phyloP scores from a whole-genome alignment of 2,888 invertebrate species.

The Mythimna ferrago region DNA sequence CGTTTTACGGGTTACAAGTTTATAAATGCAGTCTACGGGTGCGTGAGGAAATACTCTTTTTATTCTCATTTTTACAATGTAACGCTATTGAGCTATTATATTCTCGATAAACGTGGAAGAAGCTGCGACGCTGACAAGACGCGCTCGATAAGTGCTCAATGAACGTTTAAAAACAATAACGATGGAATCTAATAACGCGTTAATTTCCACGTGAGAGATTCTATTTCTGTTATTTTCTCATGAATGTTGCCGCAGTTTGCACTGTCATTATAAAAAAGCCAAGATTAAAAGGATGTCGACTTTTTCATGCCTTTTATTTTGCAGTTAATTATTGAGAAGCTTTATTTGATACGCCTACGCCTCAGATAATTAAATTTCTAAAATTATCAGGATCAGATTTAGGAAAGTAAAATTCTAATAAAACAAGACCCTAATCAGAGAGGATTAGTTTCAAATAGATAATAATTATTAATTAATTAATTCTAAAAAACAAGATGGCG shows the following conservation, averaged over 20 bases:
- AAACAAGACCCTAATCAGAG: conserved; percentile 19
- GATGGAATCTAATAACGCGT: conserved; percentile 60
- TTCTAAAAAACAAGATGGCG: conserved; percentile 22
- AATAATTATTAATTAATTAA: neutral
- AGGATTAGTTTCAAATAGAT: conserved; percentile 18
- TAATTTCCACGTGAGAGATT: conserved; percentile 63
- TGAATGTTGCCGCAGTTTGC: conserved; percentile 9
- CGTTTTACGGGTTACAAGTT: conserved; percentile 64
- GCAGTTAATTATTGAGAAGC: conserved; percentile 8
- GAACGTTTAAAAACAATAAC: conserved; percentile 66
- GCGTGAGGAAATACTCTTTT: conserved; percentile 62
- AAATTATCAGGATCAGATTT: conserved; percentile 7
- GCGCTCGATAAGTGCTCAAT: conserved; percentile 61
- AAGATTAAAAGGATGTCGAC: neutral
- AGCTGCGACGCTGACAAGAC: conserved; percentile 62
- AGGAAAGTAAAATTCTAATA: neutral
- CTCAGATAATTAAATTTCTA: conserved; percentile 9
- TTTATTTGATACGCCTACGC: conserved; percentile 5
- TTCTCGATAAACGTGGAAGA: conserved; percentile 56
- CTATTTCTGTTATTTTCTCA: conserved; percentile 48
- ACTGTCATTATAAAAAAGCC: conserved; percentile 17
- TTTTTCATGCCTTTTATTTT: neutral
- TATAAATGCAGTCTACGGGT: conserved; percentile 51
- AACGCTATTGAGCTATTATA: conserved; percentile 69
- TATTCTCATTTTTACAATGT: conserved; percentile 62